A percentile compares a stretch with the other conserved stretches of the same genome.
phyloP scores from a whole-genome alignment of 2,113 vertebrate species.

The Gasterosteus nipponicus region DNA sequence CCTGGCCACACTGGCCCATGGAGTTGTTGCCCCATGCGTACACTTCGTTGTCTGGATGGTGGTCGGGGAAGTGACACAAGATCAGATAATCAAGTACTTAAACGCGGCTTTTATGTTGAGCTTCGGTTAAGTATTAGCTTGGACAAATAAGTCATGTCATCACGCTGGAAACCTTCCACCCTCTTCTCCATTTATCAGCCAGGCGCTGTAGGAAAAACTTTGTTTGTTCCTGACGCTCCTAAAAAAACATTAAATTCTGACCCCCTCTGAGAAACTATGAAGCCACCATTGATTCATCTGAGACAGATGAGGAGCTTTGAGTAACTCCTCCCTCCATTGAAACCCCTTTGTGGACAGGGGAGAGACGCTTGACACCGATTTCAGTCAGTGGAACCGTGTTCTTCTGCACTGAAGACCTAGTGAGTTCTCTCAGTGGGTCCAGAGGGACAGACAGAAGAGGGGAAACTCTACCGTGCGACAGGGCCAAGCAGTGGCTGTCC shows the following conservation, averaged over 20 bases:
- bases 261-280: background rate
- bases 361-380: background rate
- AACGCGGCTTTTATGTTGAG: background rate
- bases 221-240: background rate
- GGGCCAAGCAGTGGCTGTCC: conserved; percentile 96
- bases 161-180: background rate
- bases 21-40: conserved; percentile 99
- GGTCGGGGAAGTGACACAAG: background rate
- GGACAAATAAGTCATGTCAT: conserved; percentile 25
- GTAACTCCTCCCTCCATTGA: too few relatives aligned
- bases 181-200: too few relatives aligned
- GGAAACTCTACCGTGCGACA: conserved; percentile 88
- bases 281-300: background rate
- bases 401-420: background rate
- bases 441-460: background rate
- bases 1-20: conserved; percentile 98
- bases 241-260: background rate
- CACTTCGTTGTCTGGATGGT: conserved; percentile 92
- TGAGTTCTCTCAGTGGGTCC: background rate
- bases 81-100: background rate
- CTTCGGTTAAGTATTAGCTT: background rate
- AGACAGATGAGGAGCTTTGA: background rate
- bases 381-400: background rate
- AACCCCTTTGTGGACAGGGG: too few relatives aligned
- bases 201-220: background rate